Base-by-base conservation (phyloP, 2,113 vertebrate genomes). In the Hydrochoerus hydrochaeris region DNA sequence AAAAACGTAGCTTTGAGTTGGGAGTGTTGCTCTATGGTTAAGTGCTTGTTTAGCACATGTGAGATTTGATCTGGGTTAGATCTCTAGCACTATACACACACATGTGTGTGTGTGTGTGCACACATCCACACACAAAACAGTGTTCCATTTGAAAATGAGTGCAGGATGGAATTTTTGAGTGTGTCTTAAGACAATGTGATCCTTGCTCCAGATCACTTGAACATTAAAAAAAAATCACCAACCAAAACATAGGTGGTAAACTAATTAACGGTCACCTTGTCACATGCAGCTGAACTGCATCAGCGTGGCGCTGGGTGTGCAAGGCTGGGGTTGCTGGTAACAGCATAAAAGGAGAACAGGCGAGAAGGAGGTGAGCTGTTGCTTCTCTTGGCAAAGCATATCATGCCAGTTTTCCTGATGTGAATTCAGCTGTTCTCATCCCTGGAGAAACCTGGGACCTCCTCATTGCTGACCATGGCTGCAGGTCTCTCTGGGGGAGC, bases 141-240 rank as follows among this genome's bases (percentile, higher is more conserved):
- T 63, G 65, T 91, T 69, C 73, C 49, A 16, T 69, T 86, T 95
- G 84, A 71, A 93, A 91, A 63, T 58, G 46, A 77, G 83, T 24
- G 16, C 32, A 22, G 28, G 22, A 8, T 65, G 44, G 52, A 57
- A 85, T 91, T 77, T 57, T 52, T 86, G 58, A 82, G 5, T 32
- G 32, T 41, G 9, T 85, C 19, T 84, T 81, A 65, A 80, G 89
- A 88, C 8, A n/a, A 69, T 57, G 75, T 12, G 16, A 69, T 73
- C 52, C 22, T 52, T 49, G 22, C 54, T 88, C 41, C 88, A 86
- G 28, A 41, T 82, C 75, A 88, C 49, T 89, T 88, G 81, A 81
- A 84, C 63, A 81, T 96, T 73, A 22, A 35, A 11, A 24, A 11
- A 24, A 60, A 80, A 60, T 82, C n/a, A 77, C 54, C 88, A 44